These are phyloP conservation scores for Pyrrhia umbra DNA, from an alignment of 2,888 invertebrate species.

Conservation along the genomic window DNA sequence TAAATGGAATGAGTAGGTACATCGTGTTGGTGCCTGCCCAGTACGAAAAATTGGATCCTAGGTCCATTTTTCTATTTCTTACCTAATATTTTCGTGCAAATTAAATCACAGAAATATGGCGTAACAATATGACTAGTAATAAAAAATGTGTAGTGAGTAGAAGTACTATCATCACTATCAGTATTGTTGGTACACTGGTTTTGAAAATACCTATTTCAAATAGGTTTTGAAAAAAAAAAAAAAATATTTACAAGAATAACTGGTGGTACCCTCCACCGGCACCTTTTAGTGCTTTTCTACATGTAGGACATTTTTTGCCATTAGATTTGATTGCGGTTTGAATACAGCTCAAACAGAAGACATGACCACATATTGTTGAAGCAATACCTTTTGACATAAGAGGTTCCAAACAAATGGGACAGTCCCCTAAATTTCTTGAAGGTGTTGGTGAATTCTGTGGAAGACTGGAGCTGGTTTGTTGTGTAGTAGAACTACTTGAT, in stretches of 20 bases:
- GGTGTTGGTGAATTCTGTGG: not conserved
- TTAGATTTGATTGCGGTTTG: slow-evolving; percentile 63
- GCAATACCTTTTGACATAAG: slow-evolving; percentile 66
- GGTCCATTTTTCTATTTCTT: too few relatives aligned
- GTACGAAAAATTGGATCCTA: too few relatives aligned
- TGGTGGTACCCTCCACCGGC: slow-evolving; percentile 69
- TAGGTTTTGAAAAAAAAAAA: not conserved
- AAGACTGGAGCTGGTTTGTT: not conserved
- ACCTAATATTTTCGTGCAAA: too few relatives aligned
- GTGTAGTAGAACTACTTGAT: slow-evolving; percentile 2
- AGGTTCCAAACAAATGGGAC: slow-evolving; percentile 78
- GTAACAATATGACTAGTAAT: too few relatives aligned
- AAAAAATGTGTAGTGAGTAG: not conserved
- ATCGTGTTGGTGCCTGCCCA: too few relatives aligned
- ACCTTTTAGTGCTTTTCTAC: slow-evolving; percentile 70
- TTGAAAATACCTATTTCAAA: not conserved
- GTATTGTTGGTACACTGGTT: not conserved
- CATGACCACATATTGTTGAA: slow-evolving; percentile 78
- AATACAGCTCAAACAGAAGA: slow-evolving; percentile 77
- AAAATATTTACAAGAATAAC: slow-evolving; percentile 68
- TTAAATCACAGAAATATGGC: too few relatives aligned
- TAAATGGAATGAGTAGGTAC: too few relatives aligned
- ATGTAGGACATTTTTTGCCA: slow-evolving; percentile 76
- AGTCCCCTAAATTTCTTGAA: slow-evolving; percentile 65
- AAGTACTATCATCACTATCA: not conserved